A percentile compares a stretch with the other conserved stretches of the same genome.
Evolutionary conservation across 1,140 invertebrate genomes (phyloP).

Genomic region (Mya arenaria): DNA sequence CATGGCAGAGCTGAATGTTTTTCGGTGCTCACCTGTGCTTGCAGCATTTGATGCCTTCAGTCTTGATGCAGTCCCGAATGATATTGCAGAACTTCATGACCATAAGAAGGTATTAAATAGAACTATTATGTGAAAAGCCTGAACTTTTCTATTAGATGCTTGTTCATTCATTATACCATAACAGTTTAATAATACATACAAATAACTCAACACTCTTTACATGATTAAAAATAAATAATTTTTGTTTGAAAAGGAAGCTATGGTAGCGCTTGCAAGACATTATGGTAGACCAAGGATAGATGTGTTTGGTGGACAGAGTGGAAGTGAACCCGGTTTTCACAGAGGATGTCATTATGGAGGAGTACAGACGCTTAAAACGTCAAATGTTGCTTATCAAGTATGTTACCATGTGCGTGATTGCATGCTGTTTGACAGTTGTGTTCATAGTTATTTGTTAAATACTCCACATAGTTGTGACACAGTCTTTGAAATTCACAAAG

Average conservation of each 20-base stretch:
- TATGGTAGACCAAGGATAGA: neutral
- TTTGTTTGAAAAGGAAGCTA: no score
- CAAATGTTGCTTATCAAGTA: slow-evolving; percentile 31
- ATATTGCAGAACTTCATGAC: slow-evolving; percentile 10
- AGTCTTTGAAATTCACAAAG: neutral
- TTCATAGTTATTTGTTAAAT: neutral
- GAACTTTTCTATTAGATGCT: neutral
- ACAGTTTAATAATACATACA: neutral
- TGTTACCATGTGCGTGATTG: neutral
- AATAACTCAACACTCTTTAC: neutral
- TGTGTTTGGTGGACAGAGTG: neutral
- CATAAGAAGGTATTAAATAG: slow-evolving; percentile 20
- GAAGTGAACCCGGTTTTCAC: slow-evolving; percentile 8
- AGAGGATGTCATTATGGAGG: slow-evolving; percentile 19
- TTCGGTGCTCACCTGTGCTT: slow-evolving; percentile 29
- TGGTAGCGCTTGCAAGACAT: neutral
- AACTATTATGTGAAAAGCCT: neutral
- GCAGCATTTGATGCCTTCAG: slow-evolving; percentile 21
- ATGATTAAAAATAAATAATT: neutral
- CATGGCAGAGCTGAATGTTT: slow-evolving; percentile 11
- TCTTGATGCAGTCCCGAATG: slow-evolving; percentile 12
- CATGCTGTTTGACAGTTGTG: no score
- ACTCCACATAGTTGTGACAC: neutral
- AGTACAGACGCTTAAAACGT: slow-evolving; percentile 15
- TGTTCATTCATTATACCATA: neutral